Conservation (phyloP, 1,140 invertebrate species). For the Bicyclus anynana region DNA sequence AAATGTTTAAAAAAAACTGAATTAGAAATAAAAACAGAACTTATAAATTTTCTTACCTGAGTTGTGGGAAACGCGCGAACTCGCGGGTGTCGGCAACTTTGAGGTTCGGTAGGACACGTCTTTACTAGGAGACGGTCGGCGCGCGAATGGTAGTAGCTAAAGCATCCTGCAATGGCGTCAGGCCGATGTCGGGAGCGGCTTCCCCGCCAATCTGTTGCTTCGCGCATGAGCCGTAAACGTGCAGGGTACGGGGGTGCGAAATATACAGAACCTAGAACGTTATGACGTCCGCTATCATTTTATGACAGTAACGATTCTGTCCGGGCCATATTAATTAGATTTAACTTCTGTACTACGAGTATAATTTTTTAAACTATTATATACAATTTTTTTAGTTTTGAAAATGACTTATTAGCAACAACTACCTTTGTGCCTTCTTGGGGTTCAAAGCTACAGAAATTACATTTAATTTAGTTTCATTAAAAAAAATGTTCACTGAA, state of each 20-base stretch:
- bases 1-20: too few species aligned
- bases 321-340: too few species aligned
- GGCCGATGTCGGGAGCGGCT: conserved; percentile 28
- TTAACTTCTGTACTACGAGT: too few species aligned
- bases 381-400: too few species aligned
- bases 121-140: conserved; percentile 25
- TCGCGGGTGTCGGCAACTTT: conserved; percentile 34
- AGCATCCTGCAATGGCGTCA: conserved; percentile 22
- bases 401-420: too few species aligned
- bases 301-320: too few species aligned
- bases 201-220: conserved; percentile 52
- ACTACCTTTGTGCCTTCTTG: too few species aligned
- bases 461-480: too few species aligned
- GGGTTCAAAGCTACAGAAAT: too few species aligned
- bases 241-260: conserved; percentile 7
- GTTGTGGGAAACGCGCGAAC: conserved; percentile 28
- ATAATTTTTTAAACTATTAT: too few species aligned
- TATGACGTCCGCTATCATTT: not conserved
- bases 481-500: too few species aligned
- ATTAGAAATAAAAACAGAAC: conserved; percentile 4
- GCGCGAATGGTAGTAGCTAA: conserved; percentile 30
- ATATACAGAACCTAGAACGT: not conserved
- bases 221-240: conserved; percentile 38
- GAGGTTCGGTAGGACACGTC: conserved; percentile 25
- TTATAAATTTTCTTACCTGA: conserved; percentile 27